Evolutionary conservation across 2,888 invertebrate species (phyloP), one percentile per base, ranked within the genome.

Genomic region (Drosophila ochracea): DNA sequence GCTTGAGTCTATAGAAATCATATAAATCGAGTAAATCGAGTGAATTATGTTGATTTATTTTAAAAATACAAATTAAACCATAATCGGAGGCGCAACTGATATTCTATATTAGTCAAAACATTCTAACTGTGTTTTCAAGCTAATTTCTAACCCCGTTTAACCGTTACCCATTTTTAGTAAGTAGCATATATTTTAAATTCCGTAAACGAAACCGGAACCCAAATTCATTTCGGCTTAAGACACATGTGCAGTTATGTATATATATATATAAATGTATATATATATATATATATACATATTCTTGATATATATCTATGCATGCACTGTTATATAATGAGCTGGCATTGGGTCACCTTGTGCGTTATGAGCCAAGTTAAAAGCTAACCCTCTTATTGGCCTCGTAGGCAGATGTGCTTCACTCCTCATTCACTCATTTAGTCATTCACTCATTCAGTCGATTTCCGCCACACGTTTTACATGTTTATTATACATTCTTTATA

Each of bases 391-490:
- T 25, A 61, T 76, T 65, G 53, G 54, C 63, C 31, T 21, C 33
- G 13, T 11, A 19, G 31, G 37, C 61, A 58, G 30, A 55, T 72
- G 47, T 21, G 55, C 7, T 13, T 39, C 57, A 4, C 25, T 35
- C 55, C 19, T 13, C 33, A 35, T 35, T 35, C 37, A 37, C 16
- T 3, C 37, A 37, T 16, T 37, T 13, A 21, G 3, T 3, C 35
- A 35, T 16, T 35, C 16, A 35, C 0, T 35, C 35, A 21, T 13
- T 35, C 49, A 52, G 69, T 69, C 50, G 58, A 78, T 75, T 75
- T 70, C 52, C 49, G 61, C 55, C 41, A 66, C 69, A 68, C 76
- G 68, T 67, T 70, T 76, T 66, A 76, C 83, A 72, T 77, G 50
- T 16, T 47, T 25, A 25, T 25, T 25, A 25, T 47, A 25, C 25